phyloP scores from a whole-genome alignment of 2,888 invertebrate species.

The Nemotelus nigrinus region DNA sequence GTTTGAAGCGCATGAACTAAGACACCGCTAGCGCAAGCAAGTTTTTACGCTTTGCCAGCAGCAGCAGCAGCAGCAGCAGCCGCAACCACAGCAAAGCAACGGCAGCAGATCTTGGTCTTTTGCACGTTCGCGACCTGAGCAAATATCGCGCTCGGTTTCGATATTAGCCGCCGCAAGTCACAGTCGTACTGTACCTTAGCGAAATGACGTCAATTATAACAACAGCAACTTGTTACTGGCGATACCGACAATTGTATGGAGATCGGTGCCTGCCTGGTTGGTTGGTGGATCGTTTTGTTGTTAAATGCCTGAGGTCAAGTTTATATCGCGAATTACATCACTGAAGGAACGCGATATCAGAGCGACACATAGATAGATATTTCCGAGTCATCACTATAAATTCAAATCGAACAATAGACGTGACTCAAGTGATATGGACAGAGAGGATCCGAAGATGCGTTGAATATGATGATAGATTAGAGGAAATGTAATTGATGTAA shows the following conservation, averaged over 20 bases:
- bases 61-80: not conserved
- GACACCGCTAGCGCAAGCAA: not conserved
- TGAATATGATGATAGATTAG: not conserved
- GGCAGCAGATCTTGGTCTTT: not conserved
- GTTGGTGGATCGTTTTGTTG: constrained; percentile 30
- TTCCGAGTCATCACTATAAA: constrained; percentile 17
- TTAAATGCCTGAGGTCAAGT: constrained; percentile 50
- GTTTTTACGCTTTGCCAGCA: not conserved
- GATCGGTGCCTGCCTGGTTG: not conserved
- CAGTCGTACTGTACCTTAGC: not conserved
- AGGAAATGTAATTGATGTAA: not conserved
- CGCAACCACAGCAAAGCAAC: not conserved
- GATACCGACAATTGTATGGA: not conserved
- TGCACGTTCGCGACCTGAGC: not conserved
- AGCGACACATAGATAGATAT: constrained; percentile 7
- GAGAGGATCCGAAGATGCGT: not conserved
- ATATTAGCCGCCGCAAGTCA: not conserved
- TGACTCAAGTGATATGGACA: not conserved
- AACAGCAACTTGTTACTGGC: not conserved
- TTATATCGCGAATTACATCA: constrained; percentile 49
- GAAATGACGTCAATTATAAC: constrained; percentile 21
- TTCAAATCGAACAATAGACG: constrained; percentile 21
- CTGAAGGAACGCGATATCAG: constrained; percentile 34
- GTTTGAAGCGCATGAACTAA: constrained; percentile 16
- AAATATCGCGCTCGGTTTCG: not conserved